These are phyloP conservation scores for Helleia helle DNA, from an alignment of 2,888 invertebrate species.

Conservation along the genomic window DNA sequence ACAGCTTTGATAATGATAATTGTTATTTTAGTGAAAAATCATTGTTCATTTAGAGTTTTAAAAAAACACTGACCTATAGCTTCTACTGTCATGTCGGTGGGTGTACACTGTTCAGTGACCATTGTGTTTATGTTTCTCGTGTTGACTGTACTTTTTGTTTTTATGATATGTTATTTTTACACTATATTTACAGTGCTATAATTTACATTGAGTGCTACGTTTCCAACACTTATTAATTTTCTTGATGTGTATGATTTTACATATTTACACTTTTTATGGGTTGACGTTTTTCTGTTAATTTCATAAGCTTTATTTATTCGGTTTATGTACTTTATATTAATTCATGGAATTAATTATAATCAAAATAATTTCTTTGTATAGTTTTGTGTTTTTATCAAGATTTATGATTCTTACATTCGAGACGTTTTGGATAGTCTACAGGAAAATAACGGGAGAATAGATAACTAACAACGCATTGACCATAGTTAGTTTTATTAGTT, in stretches of 20 bases:
- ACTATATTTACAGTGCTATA: background rate
- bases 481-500: too few species aligned
- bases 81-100: slow-evolving; percentile 50
- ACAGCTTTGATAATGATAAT: too few species aligned
- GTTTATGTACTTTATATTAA: too few species aligned
- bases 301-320: too few species aligned
- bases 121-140: slow-evolving; percentile 36
- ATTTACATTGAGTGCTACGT: background rate
- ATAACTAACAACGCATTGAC: too few species aligned
- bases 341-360: too few species aligned
- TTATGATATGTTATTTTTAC: background rate
- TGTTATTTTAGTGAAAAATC: slow-evolving; percentile 8
- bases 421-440: too few species aligned
- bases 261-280: slow-evolving; percentile 18
- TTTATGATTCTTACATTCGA: too few species aligned
- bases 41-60: slow-evolving; percentile 20
- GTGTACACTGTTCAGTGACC: slow-evolving; percentile 46
- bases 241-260: slow-evolving; percentile 23
- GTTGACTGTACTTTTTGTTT: slow-evolving; percentile 11
- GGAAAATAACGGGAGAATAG: too few species aligned
- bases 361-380: too few species aligned
- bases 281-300: background rate
- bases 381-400: too few species aligned
- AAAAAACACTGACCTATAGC: slow-evolving; percentile 58
- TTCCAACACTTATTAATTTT: slow-evolving; percentile 13